Evolutionary conservation across 37 sponge, comb jelly and placozoan genomes (phyloP).

Genomic region (Diacarnus erythraeanus): DNA sequence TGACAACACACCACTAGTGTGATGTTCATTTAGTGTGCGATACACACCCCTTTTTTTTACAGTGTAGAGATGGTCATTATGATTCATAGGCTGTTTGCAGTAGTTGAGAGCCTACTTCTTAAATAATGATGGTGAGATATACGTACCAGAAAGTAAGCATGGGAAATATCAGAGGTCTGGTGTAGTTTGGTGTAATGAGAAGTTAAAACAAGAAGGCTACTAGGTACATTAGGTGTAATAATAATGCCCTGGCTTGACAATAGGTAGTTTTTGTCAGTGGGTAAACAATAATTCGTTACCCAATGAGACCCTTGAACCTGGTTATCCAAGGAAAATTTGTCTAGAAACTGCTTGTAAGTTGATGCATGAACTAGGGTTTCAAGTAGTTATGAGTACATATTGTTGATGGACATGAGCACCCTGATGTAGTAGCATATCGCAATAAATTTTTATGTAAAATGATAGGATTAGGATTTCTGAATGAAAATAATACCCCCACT

Average conservation of each 20-base stretch:
- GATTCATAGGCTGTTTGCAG: too few species aligned
- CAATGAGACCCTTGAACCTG: slow-evolving; percentile 41
- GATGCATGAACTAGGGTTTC: slow-evolving; percentile 60
- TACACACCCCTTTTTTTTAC: too few species aligned
- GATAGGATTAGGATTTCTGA: neutral
- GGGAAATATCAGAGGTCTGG: slow-evolving; percentile 43
- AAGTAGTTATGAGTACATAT: slow-evolving; percentile 15
- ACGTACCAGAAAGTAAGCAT: slow-evolving; percentile 26
- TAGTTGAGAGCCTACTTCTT: slow-evolving; percentile 35
- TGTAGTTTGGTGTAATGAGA: slow-evolving; percentile 30
- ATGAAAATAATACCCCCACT: too few species aligned
- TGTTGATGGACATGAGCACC: slow-evolving; percentile 48
- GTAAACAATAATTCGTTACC: slow-evolving; percentile 37
- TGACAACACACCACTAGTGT: too few species aligned
- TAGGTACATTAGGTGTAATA: slow-evolving; percentile 22
- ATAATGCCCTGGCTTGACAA: slow-evolving; percentile 30
- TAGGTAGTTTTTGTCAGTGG: slow-evolving; percentile 47
- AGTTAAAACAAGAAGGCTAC: slow-evolving; percentile 40
- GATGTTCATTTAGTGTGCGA: too few species aligned
- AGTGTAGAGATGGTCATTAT: too few species aligned
- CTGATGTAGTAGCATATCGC: neutral
- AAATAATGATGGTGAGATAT: slow-evolving; percentile 15
- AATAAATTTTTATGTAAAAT: slow-evolving; percentile 2
- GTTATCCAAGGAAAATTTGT: slow-evolving; percentile 43
- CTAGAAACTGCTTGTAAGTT: slow-evolving; percentile 49